phyloP scores from a whole-genome alignment of 2,797 vertebrate genomes.

The Bradypus variegatus region DNA sequence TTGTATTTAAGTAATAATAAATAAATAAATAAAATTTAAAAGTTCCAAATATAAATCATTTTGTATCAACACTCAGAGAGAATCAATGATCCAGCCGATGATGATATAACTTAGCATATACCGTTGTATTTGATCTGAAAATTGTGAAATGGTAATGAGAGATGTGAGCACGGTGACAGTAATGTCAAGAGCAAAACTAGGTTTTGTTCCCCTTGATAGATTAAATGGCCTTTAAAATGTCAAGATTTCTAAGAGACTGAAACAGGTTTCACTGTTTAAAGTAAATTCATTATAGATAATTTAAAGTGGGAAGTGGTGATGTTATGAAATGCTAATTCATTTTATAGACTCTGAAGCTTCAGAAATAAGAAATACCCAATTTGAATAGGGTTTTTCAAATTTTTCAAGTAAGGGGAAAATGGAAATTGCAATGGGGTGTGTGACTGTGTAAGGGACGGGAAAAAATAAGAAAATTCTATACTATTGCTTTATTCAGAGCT shows the following conservation, averaged over 20 bases:
- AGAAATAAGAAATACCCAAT: not conserved
- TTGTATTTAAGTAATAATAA: not conserved
- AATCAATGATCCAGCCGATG: not conserved
- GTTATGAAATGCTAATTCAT: not conserved
- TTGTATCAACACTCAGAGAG: not conserved
- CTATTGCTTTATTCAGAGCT: not conserved
- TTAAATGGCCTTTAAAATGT: not conserved
- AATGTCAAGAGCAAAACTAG: not conserved
- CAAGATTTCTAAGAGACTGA: not conserved
- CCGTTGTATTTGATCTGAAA: not conserved
- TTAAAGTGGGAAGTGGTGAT: not conserved
- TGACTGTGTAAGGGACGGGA: not conserved
- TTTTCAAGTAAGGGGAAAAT: not conserved
- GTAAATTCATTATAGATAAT: not conserved
- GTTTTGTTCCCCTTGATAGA: not conserved
- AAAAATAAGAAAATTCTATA: accelerated
- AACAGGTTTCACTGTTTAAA: not conserved
- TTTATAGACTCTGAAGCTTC: not conserved
- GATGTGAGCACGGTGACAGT: not conserved
- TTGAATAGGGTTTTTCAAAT: not conserved
- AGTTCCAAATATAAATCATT: not conserved
- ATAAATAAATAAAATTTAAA: not conserved
- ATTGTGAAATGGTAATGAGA: not conserved
- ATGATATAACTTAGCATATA: not conserved
- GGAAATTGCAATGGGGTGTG: not conserved